Conservation (phyloP, 1,140 invertebrate species). For the Drosophila orosa region DNA sequence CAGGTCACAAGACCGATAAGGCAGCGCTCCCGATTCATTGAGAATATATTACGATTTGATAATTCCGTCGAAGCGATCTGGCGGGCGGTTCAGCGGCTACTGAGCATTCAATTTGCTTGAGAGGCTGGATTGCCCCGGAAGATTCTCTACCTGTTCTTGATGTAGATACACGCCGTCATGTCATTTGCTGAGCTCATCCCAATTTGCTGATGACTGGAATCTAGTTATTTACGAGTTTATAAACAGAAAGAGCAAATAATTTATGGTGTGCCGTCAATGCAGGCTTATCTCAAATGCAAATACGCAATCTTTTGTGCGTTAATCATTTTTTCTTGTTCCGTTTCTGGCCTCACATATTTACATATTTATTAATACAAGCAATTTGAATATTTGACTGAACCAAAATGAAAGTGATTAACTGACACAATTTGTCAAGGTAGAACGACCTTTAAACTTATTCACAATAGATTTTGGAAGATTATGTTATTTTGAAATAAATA, state of each 20-base stretch:
- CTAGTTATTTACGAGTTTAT: background rate
- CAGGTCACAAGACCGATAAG: conserved; percentile 4
- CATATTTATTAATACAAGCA: conserved; percentile 2
- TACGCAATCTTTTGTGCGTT: background rate
- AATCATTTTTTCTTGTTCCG: background rate
- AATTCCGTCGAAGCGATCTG: background rate
- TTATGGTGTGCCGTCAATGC: too few relatives aligned
- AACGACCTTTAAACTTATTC: background rate
- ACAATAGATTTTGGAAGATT: background rate
- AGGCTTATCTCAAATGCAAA: background rate
- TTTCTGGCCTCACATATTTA: background rate
- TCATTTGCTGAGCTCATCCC: background rate
- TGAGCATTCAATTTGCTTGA: background rate
- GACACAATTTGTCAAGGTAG: background rate
- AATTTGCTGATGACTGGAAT: background rate
- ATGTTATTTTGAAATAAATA: too few relatives aligned
- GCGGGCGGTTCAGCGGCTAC: conserved; percentile 14
- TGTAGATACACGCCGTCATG: background rate
- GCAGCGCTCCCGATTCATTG: conserved; percentile 8
- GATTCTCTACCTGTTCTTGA: background rate
- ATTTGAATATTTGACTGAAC: conserved; percentile 7
- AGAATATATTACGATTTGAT: background rate
- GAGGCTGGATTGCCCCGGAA: background rate
- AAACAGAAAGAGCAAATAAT: background rate
- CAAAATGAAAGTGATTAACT: background rate